phyloP scores from a whole-genome alignment of 2,797 vertebrate species.

The Acipenser transmontanus region DNA sequence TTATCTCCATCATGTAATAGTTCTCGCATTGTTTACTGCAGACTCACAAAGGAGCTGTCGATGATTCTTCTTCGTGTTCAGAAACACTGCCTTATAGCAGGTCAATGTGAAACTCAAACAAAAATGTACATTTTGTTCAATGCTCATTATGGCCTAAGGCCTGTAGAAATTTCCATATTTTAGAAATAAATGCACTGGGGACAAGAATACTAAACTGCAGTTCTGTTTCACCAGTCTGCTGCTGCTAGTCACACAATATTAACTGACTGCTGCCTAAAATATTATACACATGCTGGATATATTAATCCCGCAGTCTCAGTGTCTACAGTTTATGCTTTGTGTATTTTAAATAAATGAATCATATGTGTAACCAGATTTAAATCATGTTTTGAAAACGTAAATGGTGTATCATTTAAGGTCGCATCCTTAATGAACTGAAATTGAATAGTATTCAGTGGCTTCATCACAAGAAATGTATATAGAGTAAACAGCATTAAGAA shows the following conservation, averaged over 20 bases:
- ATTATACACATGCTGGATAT: background rate
- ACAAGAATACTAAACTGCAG: conserved; percentile 33
- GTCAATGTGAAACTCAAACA: conserved; percentile 54
- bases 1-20: too few species aligned
- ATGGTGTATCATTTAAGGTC: too few species aligned
- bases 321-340: too few species aligned
- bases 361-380: too few species aligned
- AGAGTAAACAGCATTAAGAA: too few species aligned
- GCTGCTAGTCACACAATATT: conserved; percentile 13
- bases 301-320: too few species aligned
- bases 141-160: conserved; percentile 56
- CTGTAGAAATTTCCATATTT: conserved; percentile 62
- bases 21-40: too few species aligned
- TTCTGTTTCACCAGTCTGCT: conserved; percentile 33
- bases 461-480: too few species aligned
- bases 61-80: conserved; percentile 58
- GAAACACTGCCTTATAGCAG: conserved; percentile 45
- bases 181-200: conserved; percentile 23
- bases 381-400: too few species aligned
- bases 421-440: too few species aligned
- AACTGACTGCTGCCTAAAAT: background rate
- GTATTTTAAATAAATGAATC: too few species aligned
- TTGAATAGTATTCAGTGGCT: too few species aligned
- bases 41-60: conserved; percentile 45
- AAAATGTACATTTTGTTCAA: conserved; percentile 59